These are phyloP conservation scores for Spisula subtruncata DNA, from an alignment of 2,888 invertebrate genomes.

Conservation along the genomic window DNA sequence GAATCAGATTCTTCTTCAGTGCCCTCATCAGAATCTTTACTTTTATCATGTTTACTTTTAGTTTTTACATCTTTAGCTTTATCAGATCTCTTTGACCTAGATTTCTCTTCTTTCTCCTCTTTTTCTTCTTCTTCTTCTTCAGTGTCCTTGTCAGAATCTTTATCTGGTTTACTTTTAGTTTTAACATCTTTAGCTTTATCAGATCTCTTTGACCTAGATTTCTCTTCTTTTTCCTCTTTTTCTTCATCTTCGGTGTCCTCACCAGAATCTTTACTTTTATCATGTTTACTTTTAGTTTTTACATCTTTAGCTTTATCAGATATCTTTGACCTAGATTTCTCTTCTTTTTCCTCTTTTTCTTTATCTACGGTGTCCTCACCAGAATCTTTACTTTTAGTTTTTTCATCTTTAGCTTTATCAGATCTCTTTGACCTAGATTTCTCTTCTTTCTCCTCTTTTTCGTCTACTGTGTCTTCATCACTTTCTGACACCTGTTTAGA, in stretches of 20 bases:
- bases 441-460: constrained; percentile 26
- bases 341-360: constrained; percentile 20
- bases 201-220: constrained; percentile 2
- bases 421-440: constrained; percentile 19
- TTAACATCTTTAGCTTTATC: constrained; percentile 9
- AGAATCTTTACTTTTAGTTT: constrained; percentile 8
- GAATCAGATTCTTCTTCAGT: constrained; percentile 8
- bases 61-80: constrained; percentile 12
- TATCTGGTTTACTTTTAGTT: background rate
- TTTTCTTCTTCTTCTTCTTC: constrained; percentile 1
- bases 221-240: constrained; percentile 15
- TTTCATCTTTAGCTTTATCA: constrained; percentile 15
- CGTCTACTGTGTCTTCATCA: constrained; percentile 34
- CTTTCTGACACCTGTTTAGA: constrained; percentile 17
- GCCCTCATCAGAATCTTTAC: constrained; percentile 22
- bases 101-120: constrained; percentile 19
- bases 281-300: constrained; percentile 1
- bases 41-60: background rate
- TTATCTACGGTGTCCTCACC: constrained; percentile 26
- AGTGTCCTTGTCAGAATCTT: constrained; percentile 26
- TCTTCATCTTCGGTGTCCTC: constrained; percentile 20
- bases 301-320: background rate
- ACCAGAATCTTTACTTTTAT: background rate
- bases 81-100: constrained; percentile 10
- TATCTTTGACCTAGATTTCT: too few species aligned